Evolutionary conservation across 2,888 invertebrate genomes (phyloP), one percentile per base, ranked within the genome.

Genomic region (Sepiola atlantica): DNA sequence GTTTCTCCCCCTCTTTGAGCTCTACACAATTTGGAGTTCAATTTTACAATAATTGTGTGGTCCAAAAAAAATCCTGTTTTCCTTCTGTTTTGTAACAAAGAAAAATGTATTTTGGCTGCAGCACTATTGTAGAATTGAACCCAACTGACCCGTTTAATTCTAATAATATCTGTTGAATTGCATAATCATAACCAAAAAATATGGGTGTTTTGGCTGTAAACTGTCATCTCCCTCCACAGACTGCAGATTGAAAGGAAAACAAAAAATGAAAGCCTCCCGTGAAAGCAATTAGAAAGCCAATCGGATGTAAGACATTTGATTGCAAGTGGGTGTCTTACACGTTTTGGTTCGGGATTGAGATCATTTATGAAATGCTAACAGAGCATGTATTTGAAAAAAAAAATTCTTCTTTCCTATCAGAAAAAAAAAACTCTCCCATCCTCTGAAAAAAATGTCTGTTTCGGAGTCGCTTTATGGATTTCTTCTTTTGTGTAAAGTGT

Each of bases 291-390:
- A n/a, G 77, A n/a, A 77, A 77, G 32, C 77, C 77, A 77, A 18
- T n/a, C 77, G 32, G 18, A 77, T 77, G 77, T 77, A n/a, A 77
- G 77, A 77, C 77, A 77, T 32, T 77, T n/a, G 77, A 77, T 77
- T 77, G 77, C 77, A 77, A 77, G 77, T 77, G 77, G 32, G 77
- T 77, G 77, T 77, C 77, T 77, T 77, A 77, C 77, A 77, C 32
- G 77, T 32, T 77, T 45, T 77, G 77, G 77, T 77, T 77, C 32
- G n/a, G 77, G 77, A 77, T 77, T n/a, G n/a, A 77, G 32, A n/a
- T n/a, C 16, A 77, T 77, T 77, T 32, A n/a, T 45, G n/a, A 77
- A 77, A 77, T 77, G 77, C 77, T 77, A 8, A 45, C 0, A 12
- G 1, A 0, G n/a, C n/a, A n/a, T 16, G n/a, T 77, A n/a, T 77